Percentiles rank a stretch among this genome's conserved stretches.
These are phyloP conservation scores for Stegostoma tigrinum DNA, from an alignment of 2,113 vertebrate genomes.

Conservation along the genomic window DNA sequence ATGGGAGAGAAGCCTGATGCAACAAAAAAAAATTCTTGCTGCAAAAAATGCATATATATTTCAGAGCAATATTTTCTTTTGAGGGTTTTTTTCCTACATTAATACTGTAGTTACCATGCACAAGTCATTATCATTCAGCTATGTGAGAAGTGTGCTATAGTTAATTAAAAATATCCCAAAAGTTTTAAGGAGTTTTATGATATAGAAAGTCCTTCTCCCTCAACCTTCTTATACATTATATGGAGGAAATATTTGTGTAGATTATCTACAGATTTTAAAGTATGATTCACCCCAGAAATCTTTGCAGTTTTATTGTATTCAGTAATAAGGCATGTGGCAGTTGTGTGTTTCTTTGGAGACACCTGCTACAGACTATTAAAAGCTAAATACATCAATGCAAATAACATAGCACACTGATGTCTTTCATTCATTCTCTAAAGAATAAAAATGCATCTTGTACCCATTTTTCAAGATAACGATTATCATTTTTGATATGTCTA, in stretches of 20 bases:
- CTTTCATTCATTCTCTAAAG: not conserved
- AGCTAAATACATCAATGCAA: not conserved
- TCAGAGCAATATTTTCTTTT: not conserved
- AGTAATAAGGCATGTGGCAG: not conserved
- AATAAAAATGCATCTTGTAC: not conserved
- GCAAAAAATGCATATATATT: not conserved
- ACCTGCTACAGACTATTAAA: not conserved
- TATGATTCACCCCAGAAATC: not conserved
- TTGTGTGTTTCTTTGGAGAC: not conserved
- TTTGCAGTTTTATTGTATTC: not conserved
- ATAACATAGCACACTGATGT: not conserved
- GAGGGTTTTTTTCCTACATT: not conserved
- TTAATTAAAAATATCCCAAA: not conserved
- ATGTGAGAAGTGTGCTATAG: not conserved
- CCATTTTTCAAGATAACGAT: not conserved
- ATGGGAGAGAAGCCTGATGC: no score
- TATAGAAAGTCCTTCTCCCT: not conserved
- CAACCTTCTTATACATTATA: not conserved
- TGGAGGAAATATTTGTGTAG: not conserved
- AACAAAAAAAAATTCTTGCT: not conserved
- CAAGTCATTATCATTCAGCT: not conserved
- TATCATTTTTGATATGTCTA: not conserved
- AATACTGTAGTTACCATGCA: not conserved
- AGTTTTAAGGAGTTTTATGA: not conserved
- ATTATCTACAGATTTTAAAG: not conserved